Conservation (phyloP, 2,113 vertebrate genomes). For the Platysteira castanea region DNA sequence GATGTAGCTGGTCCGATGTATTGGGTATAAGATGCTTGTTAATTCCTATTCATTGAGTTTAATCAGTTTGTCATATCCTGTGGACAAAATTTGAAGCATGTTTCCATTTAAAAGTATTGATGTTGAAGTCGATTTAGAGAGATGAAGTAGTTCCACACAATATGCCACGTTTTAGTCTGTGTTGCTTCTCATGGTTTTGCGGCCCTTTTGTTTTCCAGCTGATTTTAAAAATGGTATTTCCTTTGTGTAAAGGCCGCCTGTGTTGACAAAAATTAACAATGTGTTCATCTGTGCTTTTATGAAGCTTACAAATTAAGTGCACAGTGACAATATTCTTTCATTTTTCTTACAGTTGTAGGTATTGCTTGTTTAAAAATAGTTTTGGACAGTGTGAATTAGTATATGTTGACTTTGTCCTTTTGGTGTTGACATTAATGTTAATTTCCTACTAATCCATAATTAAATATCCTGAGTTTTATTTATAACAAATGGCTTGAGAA, state of each 20-base stretch:
- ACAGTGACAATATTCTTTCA: background rate
- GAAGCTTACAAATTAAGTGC: background rate
- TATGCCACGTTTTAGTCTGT: background rate
- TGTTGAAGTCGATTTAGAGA: background rate
- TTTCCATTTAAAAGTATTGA: conserved; percentile 26
- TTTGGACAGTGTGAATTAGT: background rate
- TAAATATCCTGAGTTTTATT: conserved; percentile 27
- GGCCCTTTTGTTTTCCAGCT: conserved; percentile 33
- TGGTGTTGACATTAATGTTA: conserved; percentile 16
- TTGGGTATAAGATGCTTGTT: background rate
- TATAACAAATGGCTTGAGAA: conserved; percentile 13
- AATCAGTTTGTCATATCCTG: conserved; percentile 16
- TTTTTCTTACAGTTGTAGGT: background rate
- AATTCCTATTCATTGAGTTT: conserved; percentile 11
- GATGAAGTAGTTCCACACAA: background rate
- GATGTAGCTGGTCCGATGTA: background rate
- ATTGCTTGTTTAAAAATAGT: background rate
- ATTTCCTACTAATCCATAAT: conserved; percentile 50
- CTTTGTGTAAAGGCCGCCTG: background rate
- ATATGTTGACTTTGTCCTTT: background rate
- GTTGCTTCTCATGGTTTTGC: background rate
- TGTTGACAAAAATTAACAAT: background rate
- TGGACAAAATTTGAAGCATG: conserved; percentile 5
- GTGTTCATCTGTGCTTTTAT: background rate
- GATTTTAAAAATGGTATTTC: conserved; percentile 20